Evolutionary conservation across 2,797 vertebrate genomes (phyloP).

Genomic region (Silurus lanzhouensis): DNA sequence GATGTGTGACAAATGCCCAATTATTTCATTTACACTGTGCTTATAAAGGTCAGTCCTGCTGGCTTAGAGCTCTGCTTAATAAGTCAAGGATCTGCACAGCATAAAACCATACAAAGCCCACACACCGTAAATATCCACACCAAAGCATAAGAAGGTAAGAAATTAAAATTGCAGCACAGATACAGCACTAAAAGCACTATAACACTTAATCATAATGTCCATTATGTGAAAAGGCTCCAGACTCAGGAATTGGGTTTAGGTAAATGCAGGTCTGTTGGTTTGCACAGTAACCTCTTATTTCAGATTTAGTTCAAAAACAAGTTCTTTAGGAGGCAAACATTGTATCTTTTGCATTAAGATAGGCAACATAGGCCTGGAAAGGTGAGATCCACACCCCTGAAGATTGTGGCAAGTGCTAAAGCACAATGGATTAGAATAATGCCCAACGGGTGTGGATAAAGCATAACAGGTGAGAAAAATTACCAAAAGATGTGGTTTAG

Average conservation of each 20-base stretch:
- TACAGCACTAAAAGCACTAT: neutral
- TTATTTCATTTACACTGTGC: slow-evolving; percentile 15
- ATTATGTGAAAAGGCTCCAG: neutral
- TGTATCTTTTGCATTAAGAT: neutral
- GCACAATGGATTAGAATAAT: neutral
- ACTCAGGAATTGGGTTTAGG: neutral
- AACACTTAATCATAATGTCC: neutral
- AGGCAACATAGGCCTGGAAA: neutral
- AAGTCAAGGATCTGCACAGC: neutral
- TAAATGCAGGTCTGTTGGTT: neutral
- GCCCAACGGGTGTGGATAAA: neutral
- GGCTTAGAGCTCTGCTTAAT: slow-evolving; percentile 6
- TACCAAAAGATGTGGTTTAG: neutral
- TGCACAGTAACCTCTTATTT: neutral
- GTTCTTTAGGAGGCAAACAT: neutral
- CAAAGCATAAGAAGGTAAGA: neutral
- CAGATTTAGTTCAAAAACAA: neutral
- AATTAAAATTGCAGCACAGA: neutral
- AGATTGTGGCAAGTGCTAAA: neutral
- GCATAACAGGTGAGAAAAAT: neutral
- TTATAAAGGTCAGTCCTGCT: slow-evolving; percentile 14
- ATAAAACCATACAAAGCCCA: neutral
- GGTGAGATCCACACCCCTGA: neutral
- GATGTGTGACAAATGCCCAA: slow-evolving; percentile 10
- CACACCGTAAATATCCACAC: neutral